A percentile compares a stretch with the other conserved stretches of the same genome.
phyloP scores from a whole-genome alignment of 1,140 invertebrate species.

The Drosophila sucinea region DNA sequence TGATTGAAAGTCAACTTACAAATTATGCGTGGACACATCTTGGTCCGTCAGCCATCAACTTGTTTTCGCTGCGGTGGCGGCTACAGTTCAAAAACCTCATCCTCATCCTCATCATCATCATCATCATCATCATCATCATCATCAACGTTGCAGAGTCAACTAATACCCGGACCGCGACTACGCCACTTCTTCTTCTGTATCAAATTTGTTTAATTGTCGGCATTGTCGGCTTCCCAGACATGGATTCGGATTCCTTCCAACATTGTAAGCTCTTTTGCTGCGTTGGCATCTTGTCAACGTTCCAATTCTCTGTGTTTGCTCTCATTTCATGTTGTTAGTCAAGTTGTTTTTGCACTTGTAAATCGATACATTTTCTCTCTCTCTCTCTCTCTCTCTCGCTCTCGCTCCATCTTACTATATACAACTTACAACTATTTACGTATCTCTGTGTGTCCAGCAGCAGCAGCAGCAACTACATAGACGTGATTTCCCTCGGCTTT shows the following conservation, averaged over 20 bases:
- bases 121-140: no score
- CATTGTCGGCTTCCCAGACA: slow-evolving; percentile 65
- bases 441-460: slow-evolving; percentile 10
- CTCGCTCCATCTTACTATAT: slow-evolving; percentile 26
- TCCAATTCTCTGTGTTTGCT: slow-evolving; percentile 58
- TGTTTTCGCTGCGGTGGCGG: slow-evolving; percentile 23
- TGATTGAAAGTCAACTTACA: not conserved
- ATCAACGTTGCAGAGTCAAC: slow-evolving; percentile 39
- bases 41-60: slow-evolving; percentile 1
- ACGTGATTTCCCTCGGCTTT: slow-evolving; percentile 72
- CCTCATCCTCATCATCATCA: not conserved
- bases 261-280: slow-evolving; percentile 79
- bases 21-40: slow-evolving; percentile 53
- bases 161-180: slow-evolving; percentile 30
- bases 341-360: slow-evolving; percentile 72
- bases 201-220: slow-evolving; percentile 79
- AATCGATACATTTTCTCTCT: slow-evolving; percentile 74
- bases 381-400: slow-evolving; percentile 51
- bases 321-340: slow-evolving; percentile 59
- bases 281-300: slow-evolving; percentile 75
- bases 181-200: slow-evolving; percentile 56
- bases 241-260: slow-evolving; percentile 63
- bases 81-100: slow-evolving; percentile 71
- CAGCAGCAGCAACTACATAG: slow-evolving; percentile 19
- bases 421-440: slow-evolving; percentile 12